These are phyloP conservation scores for Hypanus sabinus DNA, from an alignment of 2,113 vertebrate species.

Conservation along the genomic window DNA sequence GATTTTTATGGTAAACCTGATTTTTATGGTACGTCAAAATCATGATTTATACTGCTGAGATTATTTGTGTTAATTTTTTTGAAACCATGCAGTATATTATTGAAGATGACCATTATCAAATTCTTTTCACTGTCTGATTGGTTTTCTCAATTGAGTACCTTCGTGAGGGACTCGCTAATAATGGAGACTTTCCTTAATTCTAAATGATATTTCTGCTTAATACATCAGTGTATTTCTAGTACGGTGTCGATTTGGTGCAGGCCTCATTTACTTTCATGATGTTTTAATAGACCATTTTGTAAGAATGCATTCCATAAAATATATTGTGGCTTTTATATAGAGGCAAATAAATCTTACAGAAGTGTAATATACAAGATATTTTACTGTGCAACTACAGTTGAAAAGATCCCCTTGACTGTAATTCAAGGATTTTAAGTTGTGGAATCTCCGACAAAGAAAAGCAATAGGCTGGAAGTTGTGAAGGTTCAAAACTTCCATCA, in stretches of 20 bases:
- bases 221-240: not conserved
- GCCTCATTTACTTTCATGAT: not conserved
- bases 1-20: not conserved
- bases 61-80: not conserved
- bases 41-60: not conserved
- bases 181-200: not conserved
- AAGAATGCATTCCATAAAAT: not conserved
- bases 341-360: not conserved
- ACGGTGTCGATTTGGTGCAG: not conserved
- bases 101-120: not conserved
- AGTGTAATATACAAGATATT: not conserved
- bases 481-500: not conserved
- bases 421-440: constrained; percentile 11
- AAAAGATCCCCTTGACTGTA: not conserved
- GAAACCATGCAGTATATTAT: not conserved
- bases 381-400: not conserved
- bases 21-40: not conserved
- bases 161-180: not conserved
- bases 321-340: no score
- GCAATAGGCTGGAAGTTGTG: not conserved
- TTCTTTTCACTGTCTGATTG: not conserved
- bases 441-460: not conserved
- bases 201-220: not conserved
- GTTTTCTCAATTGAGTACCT: not conserved
- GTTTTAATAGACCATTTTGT: not conserved